A percentile compares a stretch with the other conserved stretches of the same genome.
These are phyloP conservation scores for Zaprionus africanus DNA, from an alignment of 1,140 invertebrate genomes.

Conservation along the genomic window DNA sequence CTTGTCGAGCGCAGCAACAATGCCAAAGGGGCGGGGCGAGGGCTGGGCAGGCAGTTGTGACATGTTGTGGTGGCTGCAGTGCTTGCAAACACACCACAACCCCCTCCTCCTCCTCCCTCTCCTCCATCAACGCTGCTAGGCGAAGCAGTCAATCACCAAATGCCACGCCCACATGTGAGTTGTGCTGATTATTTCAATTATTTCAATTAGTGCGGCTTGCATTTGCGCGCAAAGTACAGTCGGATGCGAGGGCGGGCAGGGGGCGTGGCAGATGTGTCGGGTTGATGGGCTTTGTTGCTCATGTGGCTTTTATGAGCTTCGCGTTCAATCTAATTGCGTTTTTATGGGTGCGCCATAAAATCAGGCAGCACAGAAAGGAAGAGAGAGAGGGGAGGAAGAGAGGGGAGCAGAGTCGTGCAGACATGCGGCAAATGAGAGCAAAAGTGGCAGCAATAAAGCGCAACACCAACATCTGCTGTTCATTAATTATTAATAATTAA, in stretches of 20 bases:
- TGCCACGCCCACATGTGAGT: constrained; percentile 17
- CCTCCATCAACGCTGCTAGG: too few relatives aligned
- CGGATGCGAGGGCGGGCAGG: not conserved
- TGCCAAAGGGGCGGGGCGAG: not conserved
- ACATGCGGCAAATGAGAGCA: constrained; percentile 12
- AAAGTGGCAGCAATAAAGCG: constrained; percentile 8
- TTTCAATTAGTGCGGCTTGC: constrained; percentile 56
- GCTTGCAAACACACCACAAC: not conserved
- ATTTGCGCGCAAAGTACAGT: not conserved
- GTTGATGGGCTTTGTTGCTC: constrained; percentile 31
- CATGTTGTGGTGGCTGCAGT: not conserved
- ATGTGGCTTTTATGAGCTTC: constrained; percentile 63
- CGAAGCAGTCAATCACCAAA: constrained; percentile 17
- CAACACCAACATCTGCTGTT: constrained; percentile 49
- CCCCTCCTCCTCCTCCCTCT: too few relatives aligned
- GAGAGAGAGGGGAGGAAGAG: not conserved
- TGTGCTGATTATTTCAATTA: constrained; percentile 55
- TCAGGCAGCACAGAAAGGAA: constrained; percentile 33
- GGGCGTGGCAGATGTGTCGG: not conserved
- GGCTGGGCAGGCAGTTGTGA: not conserved
- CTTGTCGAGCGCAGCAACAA: not conserved
- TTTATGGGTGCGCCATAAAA: constrained; percentile 62
- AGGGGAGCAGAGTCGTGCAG: not conserved
- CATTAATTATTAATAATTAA: constrained; percentile 75
- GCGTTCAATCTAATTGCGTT: constrained; percentile 70